These are phyloP conservation scores for Plagiodera versicolora DNA, from an alignment of 2,888 invertebrate genomes.

Conservation along the genomic window DNA sequence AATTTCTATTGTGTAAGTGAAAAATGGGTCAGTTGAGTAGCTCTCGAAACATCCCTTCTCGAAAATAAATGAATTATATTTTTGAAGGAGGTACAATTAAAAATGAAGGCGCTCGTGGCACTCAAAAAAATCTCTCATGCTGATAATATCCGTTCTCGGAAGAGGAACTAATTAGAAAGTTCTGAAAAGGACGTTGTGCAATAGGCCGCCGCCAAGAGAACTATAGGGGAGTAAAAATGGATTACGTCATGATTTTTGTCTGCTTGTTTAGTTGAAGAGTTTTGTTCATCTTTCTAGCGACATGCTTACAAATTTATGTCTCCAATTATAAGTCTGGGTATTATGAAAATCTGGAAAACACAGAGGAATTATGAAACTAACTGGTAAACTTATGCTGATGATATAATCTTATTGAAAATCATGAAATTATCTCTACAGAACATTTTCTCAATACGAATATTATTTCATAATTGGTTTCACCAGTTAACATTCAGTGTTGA, in stretches of 20 bases:
- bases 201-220: not conserved
- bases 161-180: conserved; percentile 14
- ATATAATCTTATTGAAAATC: too few species aligned
- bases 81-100: conserved; percentile 21
- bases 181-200: not conserved
- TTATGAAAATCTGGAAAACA: too few species aligned
- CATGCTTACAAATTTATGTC: not conserved
- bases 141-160: conserved; percentile 4
- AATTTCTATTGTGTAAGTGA: not conserved
- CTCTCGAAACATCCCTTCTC: conserved; percentile 4
- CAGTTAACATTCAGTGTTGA: too few species aligned
- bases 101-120: conserved; percentile 18
- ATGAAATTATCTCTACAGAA: too few species aligned
- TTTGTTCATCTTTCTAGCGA: not conserved
- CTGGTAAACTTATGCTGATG: too few species aligned
- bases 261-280: not conserved
- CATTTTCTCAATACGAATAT: too few species aligned
- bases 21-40: conserved; percentile 11
- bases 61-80: conserved; percentile 18
- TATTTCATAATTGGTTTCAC: too few species aligned
- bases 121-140: conserved; percentile 6
- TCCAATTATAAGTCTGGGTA: not conserved
- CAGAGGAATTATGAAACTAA: too few species aligned
- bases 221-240: not conserved
- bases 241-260: not conserved